Evolutionary conservation across 2,888 invertebrate genomes (phyloP), one percentile per base, ranked within the genome.

Genomic region (Drosophila limbata): DNA sequence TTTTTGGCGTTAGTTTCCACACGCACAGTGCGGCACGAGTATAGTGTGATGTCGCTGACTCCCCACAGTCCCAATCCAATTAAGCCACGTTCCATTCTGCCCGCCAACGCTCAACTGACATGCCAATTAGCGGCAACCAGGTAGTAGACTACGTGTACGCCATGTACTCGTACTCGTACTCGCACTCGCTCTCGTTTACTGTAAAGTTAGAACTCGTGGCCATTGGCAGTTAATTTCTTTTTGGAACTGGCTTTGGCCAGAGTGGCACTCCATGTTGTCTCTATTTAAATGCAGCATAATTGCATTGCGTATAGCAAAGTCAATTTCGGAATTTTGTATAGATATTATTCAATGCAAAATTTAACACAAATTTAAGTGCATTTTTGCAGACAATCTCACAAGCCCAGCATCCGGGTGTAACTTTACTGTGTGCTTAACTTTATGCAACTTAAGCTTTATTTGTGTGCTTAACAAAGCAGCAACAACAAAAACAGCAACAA

Each of bases 41-140:
- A 17, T 28, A 50, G 19, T 51, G 53, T 64, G 50, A 47, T 45
- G 39, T 25, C 19, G 17, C 28, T 40, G 35, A 37, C 39, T 42
- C 53, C 70, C 73, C 17, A 69, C 75, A 69, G 74, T 76, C 83
- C 84, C 71, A 78, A 84, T 59, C 88, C 77, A 89, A 89, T 89
- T 81, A 89, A 69, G 59, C 52, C 51, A 59, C 67, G 52, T 39
- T 69, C 19, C 61, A 55, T 40, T 33, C n/a, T 4, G 13, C 8
- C 44, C 17, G 19, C 51, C 53, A 9, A 15, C 15, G 28, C 47
- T 37, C 39, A 35, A 28, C 51, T 21, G 47, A 56, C 21, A 62
- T 64, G 70, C 68, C 72, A 74, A 68, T 75, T 74, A 77, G 56
- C 31, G 53, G 47, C 45, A 31, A 11, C 40, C 33, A 42, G 37